Conservation (phyloP, 2,113 vertebrate species). For the Brachyhypopomus gauderio region DNA sequence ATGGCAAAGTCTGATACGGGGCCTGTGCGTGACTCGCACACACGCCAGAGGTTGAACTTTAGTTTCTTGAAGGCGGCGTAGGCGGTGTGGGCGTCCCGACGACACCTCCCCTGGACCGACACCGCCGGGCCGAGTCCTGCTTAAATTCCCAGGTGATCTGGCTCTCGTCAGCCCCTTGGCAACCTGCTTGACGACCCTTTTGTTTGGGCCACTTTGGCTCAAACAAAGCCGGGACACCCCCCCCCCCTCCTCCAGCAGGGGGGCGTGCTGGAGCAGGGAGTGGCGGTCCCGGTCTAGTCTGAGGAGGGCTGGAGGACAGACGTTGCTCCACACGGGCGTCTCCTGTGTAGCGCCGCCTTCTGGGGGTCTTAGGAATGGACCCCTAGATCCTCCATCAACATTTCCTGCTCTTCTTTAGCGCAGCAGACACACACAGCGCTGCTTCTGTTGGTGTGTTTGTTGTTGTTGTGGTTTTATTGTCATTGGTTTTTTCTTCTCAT, state of each 20-base stretch:
- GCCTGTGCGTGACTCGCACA: constrained; percentile 7
- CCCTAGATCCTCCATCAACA: not conserved
- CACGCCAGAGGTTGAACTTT: constrained; percentile 42
- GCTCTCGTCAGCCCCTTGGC: constrained; percentile 72
- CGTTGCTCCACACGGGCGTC: not conserved
- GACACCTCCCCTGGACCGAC: constrained; percentile 8
- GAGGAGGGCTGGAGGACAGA: not conserved
- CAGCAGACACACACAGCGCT: not conserved
- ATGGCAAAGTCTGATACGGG: constrained; percentile 35
- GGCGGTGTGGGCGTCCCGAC: not conserved
- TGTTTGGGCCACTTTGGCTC: constrained; percentile 67
- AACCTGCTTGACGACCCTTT: constrained; percentile 71
- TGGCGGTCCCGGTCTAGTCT: constrained; percentile 1
- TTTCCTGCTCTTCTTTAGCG: not conserved
- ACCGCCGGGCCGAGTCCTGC: constrained; percentile 26
- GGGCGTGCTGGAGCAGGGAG: not conserved
- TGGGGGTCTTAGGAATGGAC: not conserved
- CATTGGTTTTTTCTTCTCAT: constrained; percentile 17
- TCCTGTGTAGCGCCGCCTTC: constrained; percentile 3
- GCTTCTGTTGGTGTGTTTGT: not conserved
- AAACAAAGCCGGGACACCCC: constrained; percentile 64
- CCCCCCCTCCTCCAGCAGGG: not conserved
- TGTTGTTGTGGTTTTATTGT: not conserved
- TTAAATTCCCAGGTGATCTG: constrained; percentile 75
- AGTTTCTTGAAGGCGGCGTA: constrained; percentile 25